A percentile compares a stretch with the other conserved stretches of the same genome.
These are phyloP conservation scores for Premnoplex brunnescens DNA, from an alignment of 2,797 vertebrate species.

Conservation along the genomic window DNA sequence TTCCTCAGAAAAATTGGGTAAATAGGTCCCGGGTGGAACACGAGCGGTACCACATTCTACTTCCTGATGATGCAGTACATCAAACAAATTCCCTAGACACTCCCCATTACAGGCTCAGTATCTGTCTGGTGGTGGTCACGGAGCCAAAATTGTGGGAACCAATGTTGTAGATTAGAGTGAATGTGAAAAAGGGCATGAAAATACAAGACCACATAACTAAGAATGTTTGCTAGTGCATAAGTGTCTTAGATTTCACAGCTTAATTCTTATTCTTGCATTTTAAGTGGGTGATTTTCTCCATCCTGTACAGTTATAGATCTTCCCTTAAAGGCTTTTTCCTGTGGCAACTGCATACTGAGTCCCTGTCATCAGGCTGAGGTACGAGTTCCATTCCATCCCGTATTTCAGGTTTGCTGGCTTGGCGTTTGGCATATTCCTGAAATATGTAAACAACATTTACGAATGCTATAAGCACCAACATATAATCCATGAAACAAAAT, in stretches of 20 bases:
- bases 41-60: not conserved
- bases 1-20: not conserved
- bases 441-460: conserved; percentile 66
- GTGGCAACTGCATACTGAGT: conserved; percentile 76
- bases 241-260: conserved; percentile 29
- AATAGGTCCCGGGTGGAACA: not conserved
- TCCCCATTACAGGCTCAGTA: not conserved
- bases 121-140: not conserved
- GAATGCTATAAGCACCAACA: conserved; percentile 24
- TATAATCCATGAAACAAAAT: conserved; percentile 1
- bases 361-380: conserved; percentile 78
- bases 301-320: conserved; percentile 72
- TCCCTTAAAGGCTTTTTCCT: conserved; percentile 69
- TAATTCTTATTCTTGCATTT: conserved; percentile 23
- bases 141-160: conserved; percentile 12
- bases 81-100: not conserved
- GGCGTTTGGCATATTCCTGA: conserved; percentile 80
- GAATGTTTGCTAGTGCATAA: not conserved
- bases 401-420: conserved; percentile 78
- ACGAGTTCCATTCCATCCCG: conserved; percentile 83
- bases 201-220: conserved; percentile 27
- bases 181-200: not conserved
- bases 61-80: not conserved
- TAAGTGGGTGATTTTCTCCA: not conserved
- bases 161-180: not conserved